Percentiles rank a stretch among this genome's conserved stretches.
These are phyloP conservation scores for Jaculus jaculus DNA, from an alignment of 2,113 vertebrate species.

Conservation along the genomic window DNA sequence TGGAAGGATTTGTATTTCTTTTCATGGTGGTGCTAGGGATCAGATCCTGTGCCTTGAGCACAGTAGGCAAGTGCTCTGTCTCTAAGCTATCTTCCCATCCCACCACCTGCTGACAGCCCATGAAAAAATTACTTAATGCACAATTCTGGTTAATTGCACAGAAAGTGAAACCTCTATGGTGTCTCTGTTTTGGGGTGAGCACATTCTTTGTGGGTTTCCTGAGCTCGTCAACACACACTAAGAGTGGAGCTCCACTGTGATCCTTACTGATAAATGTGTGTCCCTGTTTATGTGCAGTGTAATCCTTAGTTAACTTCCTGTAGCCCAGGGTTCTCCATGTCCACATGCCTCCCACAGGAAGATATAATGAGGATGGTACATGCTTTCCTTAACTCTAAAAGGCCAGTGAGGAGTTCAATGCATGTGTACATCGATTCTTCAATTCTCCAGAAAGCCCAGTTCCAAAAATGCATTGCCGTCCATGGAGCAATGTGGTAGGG, in stretches of 20 bases:
- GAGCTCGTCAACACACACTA: background rate
- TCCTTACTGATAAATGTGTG: background rate
- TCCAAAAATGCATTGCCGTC: background rate
- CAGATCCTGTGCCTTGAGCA: background rate
- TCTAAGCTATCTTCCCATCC: background rate
- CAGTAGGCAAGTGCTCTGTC: background rate
- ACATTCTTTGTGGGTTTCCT: background rate
- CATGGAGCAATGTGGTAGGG: background rate
- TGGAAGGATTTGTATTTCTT: background rate
- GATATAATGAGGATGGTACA: fast-evolving
- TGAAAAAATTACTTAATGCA: background rate
- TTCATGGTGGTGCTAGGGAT: background rate
- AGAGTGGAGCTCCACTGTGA: background rate
- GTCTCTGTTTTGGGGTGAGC: background rate
- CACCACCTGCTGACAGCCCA: background rate
- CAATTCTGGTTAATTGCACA: background rate
- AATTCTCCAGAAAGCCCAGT: background rate
- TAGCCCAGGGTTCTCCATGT: fast-evolving
- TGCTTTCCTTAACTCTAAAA: background rate
- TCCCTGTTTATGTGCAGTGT: no score
- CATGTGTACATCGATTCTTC: background rate
- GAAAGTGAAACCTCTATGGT: background rate
- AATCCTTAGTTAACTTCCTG: background rate
- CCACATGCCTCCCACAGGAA: background rate
- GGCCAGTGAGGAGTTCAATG: background rate